Base-by-base conservation (phyloP, 2,797 vertebrate species). In the Enteromius trimaculatus region DNA sequence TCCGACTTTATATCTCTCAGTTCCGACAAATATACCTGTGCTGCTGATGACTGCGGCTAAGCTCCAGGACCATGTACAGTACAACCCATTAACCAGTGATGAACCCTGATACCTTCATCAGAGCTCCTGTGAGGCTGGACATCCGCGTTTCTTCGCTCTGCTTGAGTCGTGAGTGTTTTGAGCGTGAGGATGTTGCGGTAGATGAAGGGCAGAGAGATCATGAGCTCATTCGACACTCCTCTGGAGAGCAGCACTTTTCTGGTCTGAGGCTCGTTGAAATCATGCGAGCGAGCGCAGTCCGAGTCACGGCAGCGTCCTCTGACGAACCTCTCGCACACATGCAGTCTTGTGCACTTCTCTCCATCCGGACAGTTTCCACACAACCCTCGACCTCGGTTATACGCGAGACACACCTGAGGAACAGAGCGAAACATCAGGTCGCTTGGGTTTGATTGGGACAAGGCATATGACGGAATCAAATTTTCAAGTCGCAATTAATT, bases 121-220 rank as follows among this genome's bases (percentile, higher is more conserved):
- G 58, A 60, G 58, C 58, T 14, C 14, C 11, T 26, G 23, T 26
- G 58, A 26, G 23, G 23, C 58, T 60, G 58, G 11, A 26, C 0
- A 13, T 60, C 23, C 0, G 16, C 6, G 8, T 11, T 71, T 16
- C 23, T 5, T 8, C 14, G 44, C 1, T 71, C 8, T 4, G 23
- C 1, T 5, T 16, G 42, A 4, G 3, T 47, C 69, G 21, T 72
- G 23, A 71, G 10, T 1, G n/a, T 65, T 53, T 84, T 90, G 34
- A 89, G 21, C 13, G 44, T 49, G 68, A 88, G 49, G n/a, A 88
- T 89, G 68, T 88, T 89, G 39, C 58, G 80, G 82, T 90, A 91
- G 70, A 88, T 58, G 13, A 49, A 64, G 11, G 77, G 34, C 62
- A 88, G 80, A 1, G 77, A 82, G 6, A 0, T 26, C 19, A 90